Conservation (phyloP, 1,140 invertebrate species). For the Heliothis subflexa region DNA sequence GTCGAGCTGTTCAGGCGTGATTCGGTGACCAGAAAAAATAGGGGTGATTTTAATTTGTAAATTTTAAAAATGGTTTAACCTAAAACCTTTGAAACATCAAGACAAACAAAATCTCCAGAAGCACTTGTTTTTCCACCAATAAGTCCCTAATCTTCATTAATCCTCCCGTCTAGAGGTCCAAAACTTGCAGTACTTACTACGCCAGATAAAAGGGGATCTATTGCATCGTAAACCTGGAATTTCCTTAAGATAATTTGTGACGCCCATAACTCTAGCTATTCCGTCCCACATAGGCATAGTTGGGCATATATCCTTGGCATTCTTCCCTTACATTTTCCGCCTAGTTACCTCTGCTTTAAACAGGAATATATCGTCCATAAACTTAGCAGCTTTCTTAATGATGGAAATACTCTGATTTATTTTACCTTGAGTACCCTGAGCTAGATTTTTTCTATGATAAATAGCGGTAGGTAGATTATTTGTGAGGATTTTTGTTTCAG, state of each 20-base stretch:
- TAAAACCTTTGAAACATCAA: too few species aligned
- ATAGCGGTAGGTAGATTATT: neutral
- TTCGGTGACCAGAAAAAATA: too few species aligned
- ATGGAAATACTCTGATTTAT: constrained; percentile 17
- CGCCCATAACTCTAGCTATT: constrained; percentile 18
- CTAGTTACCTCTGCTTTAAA: constrained; percentile 21
- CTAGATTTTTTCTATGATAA: constrained; percentile 14
- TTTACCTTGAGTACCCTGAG: neutral
- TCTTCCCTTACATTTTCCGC: constrained; percentile 37
- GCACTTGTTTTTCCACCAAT: neutral
- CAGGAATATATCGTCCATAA: constrained; percentile 17
- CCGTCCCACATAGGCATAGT: constrained; percentile 1
- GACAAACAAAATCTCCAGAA: neutral
- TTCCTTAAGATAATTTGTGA: constrained; percentile 32
- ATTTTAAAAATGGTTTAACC: too few species aligned
- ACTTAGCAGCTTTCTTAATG: constrained; percentile 2
- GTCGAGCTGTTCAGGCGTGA: too few species aligned
- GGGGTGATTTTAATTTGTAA: too few species aligned
- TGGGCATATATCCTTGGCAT: constrained; percentile 19
- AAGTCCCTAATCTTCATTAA: neutral
- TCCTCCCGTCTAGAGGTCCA: neutral
- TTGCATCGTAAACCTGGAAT: constrained; percentile 31
- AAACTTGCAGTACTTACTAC: constrained; percentile 18
- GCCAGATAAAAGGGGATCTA: constrained; percentile 14
- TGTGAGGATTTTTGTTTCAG: neutral